phyloP scores from a whole-genome alignment of 2,113 vertebrate genomes.

The Lophochroa leadbeateri region DNA sequence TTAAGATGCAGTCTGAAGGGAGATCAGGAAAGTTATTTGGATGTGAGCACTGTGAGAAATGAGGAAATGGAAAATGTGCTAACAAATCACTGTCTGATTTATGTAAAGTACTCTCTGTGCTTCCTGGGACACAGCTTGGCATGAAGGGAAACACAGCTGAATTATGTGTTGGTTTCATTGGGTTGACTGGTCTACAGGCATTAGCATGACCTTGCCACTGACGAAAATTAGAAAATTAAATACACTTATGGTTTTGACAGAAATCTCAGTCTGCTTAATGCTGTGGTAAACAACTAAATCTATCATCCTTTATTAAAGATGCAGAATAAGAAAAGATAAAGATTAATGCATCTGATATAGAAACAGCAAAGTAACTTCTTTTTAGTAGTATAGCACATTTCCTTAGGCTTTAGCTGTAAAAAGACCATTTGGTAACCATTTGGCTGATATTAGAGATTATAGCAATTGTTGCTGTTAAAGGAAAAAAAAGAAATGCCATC shows the following conservation, averaged over 20 bases:
- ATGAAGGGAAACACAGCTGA: not conserved
- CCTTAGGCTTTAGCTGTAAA: not conserved
- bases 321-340: not conserved
- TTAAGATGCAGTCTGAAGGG: not conserved
- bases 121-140: not conserved
- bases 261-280: not conserved
- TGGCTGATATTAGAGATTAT: not conserved
- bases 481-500: not conserved
- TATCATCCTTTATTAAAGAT: slow-evolving; percentile 24
- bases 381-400: not conserved
- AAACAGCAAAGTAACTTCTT: not conserved
- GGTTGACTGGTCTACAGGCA: not conserved
- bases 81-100: not conserved
- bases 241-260: slow-evolving; percentile 19
- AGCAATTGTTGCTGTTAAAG: not conserved
- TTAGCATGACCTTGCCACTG: not conserved
- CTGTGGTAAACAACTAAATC: slow-evolving; percentile 8
- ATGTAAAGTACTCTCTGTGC: not conserved
- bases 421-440: not conserved
- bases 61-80: not conserved
- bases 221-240: slow-evolving; percentile 1
- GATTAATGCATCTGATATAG: not conserved
- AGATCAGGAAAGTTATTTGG: not conserved
- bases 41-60: not conserved
- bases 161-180: not conserved